Percentiles rank a stretch among this genome's conserved stretches.
phyloP scores from a whole-genome alignment of 2,113 vertebrate species.

The Laticauda colubrina region DNA sequence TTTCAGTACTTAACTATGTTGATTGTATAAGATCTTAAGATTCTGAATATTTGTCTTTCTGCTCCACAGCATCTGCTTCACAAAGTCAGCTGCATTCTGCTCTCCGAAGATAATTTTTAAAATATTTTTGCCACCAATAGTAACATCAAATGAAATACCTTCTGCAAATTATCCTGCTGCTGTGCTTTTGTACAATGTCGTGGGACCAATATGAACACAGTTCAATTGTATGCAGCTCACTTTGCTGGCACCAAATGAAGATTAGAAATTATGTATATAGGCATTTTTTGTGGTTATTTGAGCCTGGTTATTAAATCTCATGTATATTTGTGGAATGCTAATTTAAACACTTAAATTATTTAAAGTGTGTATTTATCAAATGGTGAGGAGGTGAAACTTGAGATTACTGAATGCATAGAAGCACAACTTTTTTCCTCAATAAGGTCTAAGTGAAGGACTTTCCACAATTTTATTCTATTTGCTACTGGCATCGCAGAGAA shows the following conservation, averaged over 20 bases:
- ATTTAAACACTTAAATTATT: conserved; percentile 99
- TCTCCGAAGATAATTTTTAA: conserved; percentile 83
- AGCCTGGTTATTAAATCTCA: conserved; percentile 65
- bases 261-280: conserved; percentile 79
- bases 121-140: conserved; percentile 48
- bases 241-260: conserved; percentile 71
- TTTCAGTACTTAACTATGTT: background rate
- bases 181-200: conserved; percentile 72
- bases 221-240: conserved; percentile 68
- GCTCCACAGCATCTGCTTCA: conserved; percentile 76
- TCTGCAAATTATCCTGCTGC: conserved; percentile 69
- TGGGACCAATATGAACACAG: conserved; percentile 86
- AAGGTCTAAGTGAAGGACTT: conserved; percentile 79
- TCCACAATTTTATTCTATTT: conserved; percentile 80
- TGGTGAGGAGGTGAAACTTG: conserved; percentile 70
- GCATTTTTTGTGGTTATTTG: conserved; percentile 75
- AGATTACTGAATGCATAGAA: conserved; percentile 71
- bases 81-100: conserved; percentile 83
- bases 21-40: background rate
- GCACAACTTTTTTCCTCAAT: conserved; percentile 75
- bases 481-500: conserved; percentile 77
- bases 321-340: conserved; percentile 98
- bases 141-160: conserved; percentile 79
- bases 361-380: conserved; percentile 80
- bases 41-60: conserved; percentile 15